Percentiles rank a stretch among this genome's conserved stretches.
These are phyloP conservation scores for Microplitis demolitor DNA, from an alignment of 1,140 invertebrate genomes.

Conservation along the genomic window DNA sequence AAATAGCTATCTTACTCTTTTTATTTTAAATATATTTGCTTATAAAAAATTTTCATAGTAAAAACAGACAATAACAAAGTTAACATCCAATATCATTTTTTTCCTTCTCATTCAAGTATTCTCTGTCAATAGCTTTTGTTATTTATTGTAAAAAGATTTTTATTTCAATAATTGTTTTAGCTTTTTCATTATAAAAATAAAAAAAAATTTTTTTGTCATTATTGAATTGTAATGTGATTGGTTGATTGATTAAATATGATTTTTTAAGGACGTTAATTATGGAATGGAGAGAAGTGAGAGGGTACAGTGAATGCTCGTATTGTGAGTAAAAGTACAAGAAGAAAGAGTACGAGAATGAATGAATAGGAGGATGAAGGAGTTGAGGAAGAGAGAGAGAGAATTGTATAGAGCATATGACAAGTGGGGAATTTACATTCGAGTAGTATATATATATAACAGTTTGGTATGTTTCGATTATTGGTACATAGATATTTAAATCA, in stretches of 20 bases:
- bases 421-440: neutral
- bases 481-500: too few relatives aligned
- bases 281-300: neutral
- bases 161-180: neutral
- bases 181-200: neutral
- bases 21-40: too few relatives aligned
- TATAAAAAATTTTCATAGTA: too few relatives aligned
- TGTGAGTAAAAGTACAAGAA: neutral
- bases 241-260: neutral
- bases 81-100: too few relatives aligned
- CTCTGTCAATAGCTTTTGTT: too few relatives aligned
- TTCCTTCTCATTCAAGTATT: too few relatives aligned
- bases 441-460: too few relatives aligned
- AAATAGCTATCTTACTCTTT: neutral
- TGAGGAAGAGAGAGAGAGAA: neutral
- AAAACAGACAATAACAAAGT: too few relatives aligned
- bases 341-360: neutral
- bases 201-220: neutral
- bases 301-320: neutral
- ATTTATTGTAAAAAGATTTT: too few relatives aligned
- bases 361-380: neutral
- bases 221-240: neutral
- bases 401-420: neutral
- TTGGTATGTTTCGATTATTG: too few relatives aligned
- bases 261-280: constrained; percentile 12